phyloP scores from a whole-genome alignment of 2,888 invertebrate species.

The Epistrophella euchroma region DNA sequence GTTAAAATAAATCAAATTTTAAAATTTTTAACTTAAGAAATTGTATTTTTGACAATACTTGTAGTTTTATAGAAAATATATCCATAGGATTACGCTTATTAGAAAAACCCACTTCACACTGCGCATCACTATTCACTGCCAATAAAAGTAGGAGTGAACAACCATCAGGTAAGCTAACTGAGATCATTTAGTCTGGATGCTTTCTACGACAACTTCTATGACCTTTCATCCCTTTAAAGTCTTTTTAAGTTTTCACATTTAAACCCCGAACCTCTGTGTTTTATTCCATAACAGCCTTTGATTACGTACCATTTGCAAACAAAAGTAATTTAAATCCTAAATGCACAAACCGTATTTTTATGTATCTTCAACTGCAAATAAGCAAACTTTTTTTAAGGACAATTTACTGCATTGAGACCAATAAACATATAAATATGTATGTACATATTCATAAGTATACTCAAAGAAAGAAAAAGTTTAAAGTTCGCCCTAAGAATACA shows the following conservation, averaged over 20 bases:
- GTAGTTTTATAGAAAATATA: too few relatives aligned
- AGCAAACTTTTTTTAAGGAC: background rate
- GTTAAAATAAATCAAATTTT: too few relatives aligned
- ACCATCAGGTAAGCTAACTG: too few relatives aligned
- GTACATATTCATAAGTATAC: background rate
- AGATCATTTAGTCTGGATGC: too few relatives aligned
- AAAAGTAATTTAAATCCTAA: conserved; percentile 1
- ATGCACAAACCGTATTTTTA: background rate
- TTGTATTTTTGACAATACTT: too few relatives aligned
- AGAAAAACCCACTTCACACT: too few relatives aligned
- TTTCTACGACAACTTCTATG: background rate
- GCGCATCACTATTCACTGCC: too few relatives aligned
- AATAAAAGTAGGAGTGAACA: too few relatives aligned
- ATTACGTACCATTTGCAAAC: background rate
- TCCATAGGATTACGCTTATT: too few relatives aligned
- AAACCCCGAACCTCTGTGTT: too few relatives aligned
- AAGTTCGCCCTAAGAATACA: background rate
- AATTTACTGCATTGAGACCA: background rate
- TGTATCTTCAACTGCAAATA: background rate
- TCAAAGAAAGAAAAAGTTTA: background rate
- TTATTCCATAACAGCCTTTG: too few relatives aligned
- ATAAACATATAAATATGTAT: background rate
- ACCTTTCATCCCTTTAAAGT: background rate
- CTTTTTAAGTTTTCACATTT: background rate
- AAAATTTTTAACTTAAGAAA: too few relatives aligned